phyloP scores from a whole-genome alignment of 2,888 invertebrate species.

The Bedellia somnulentella region DNA sequence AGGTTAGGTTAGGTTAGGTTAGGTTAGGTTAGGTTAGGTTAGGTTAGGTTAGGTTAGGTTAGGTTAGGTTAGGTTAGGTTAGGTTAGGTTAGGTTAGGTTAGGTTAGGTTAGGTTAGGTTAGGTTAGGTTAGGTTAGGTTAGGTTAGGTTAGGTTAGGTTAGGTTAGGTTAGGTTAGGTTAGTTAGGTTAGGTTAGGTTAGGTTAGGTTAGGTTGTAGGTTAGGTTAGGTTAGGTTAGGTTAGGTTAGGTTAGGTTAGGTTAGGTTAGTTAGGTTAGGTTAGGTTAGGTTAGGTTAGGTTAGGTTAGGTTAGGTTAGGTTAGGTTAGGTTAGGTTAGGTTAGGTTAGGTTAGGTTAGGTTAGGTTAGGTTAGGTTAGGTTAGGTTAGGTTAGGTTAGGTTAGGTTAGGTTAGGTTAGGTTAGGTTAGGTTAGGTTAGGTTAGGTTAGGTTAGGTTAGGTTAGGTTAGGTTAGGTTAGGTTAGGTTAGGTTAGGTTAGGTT shows the following conservation, averaged over 20 bases:
- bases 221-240: conserved; percentile 12
- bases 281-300: conserved; percentile 9
- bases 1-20: too few species aligned
- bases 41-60: too few species aligned
- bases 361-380: conserved; percentile 1
- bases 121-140: too few species aligned
- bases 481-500: conserved; percentile 10
- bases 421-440: conserved; percentile 8
- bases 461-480: conserved; percentile 9
- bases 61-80: too few species aligned
- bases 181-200: conserved; percentile 3
- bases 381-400: conserved; percentile 8
- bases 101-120: too few species aligned
- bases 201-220: conserved; percentile 10
- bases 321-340: conserved; percentile 10
- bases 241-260: conserved; percentile 12
- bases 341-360: conserved; percentile 11
- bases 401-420: conserved; percentile 8
- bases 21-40: too few species aligned
- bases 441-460: conserved; percentile 9
- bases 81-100: too few species aligned
- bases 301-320: conserved; percentile 4
- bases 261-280: conserved; percentile 9
- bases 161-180: too few species aligned
- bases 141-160: too few species aligned